Conservation (phyloP, 1,140 invertebrate genomes). For the Drosophila cardini region DNA sequence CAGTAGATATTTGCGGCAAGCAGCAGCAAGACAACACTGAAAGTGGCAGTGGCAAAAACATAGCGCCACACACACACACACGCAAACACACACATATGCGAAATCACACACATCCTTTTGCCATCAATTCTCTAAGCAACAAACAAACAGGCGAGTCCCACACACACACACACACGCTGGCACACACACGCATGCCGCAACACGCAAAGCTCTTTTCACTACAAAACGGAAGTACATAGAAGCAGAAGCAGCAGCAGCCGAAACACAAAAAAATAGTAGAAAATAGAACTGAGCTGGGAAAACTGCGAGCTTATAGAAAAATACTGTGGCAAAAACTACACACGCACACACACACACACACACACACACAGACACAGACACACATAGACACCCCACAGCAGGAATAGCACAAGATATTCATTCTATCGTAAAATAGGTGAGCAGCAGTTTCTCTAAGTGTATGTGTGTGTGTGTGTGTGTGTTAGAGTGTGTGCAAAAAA, state of each 20-base stretch:
- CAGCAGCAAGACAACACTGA: constrained; percentile 30
- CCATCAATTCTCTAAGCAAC: constrained; percentile 82
- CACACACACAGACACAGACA: too few relatives aligned
- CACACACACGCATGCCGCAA: constrained; percentile 60
- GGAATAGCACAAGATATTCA: constrained; percentile 74
- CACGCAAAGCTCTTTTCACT: constrained; percentile 82
- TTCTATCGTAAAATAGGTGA: constrained; percentile 83
- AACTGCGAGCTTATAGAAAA: constrained; percentile 74
- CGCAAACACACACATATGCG: constrained; percentile 47
- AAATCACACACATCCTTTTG: constrained; percentile 83
- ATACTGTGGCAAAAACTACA: constrained; percentile 79
- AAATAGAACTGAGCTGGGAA: constrained; percentile 43
- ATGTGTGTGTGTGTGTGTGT: constrained; percentile 36
- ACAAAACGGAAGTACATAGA: constrained; percentile 81
- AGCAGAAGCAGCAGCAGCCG: constrained; percentile 63
- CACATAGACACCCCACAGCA: constrained; percentile 29
- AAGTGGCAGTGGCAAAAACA: constrained; percentile 44
- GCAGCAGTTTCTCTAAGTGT: constrained; percentile 36
- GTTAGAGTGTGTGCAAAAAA: constrained; percentile 51
- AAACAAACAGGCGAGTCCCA: constrained; percentile 70
- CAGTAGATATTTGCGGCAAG: constrained; percentile 76
- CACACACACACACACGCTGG: constrained; percentile 38
- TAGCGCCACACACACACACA: constrained; percentile 33
- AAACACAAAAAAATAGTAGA: constrained; percentile 44
- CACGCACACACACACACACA: constrained; percentile 36